Percentiles rank a stretch among this genome's conserved stretches.
phyloP scores from a whole-genome alignment of 92 coral and sea anemone genomes.

The Chrysogorgia sp. region DNA sequence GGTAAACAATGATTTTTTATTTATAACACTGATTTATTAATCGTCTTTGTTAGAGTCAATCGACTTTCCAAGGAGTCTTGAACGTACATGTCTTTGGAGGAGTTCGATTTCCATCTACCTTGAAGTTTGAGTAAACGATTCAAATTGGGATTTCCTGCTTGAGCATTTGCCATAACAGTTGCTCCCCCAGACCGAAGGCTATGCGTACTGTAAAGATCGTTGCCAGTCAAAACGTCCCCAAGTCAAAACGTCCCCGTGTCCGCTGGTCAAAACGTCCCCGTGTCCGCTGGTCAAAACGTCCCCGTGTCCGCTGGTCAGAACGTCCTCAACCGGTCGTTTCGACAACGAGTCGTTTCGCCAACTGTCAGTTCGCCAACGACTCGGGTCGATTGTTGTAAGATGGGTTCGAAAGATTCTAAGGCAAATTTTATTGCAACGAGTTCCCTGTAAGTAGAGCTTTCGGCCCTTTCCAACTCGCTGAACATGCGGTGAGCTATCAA shows the following conservation, averaged over 20 bases:
- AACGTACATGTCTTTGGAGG: slow-evolving; percentile 51
- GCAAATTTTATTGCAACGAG: no score
- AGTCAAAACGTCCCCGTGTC: slow-evolving; percentile 45
- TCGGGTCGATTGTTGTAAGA: no score
- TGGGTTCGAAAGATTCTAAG: no score
- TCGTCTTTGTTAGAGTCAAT: neutral
- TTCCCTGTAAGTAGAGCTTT: slow-evolving; percentile 45
- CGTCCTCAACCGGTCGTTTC: no score
- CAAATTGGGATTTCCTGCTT: slow-evolving; percentile 6
- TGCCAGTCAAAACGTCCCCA: slow-evolving; percentile 35
- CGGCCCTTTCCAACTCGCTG: neutral
- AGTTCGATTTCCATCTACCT: slow-evolving; percentile 52
- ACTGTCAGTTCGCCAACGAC: no score
- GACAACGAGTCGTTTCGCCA: no score
- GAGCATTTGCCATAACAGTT: slow-evolving; percentile 32
- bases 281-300: slow-evolving; percentile 50
- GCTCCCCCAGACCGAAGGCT: slow-evolving; percentile 61
- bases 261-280: no score
- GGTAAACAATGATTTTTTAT: no score
- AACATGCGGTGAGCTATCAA: slow-evolving; percentile 25
- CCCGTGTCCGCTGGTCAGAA: no score
- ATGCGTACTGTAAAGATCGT: slow-evolving; percentile 36
- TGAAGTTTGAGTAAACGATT: slow-evolving; percentile 39
- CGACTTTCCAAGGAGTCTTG: slow-evolving; percentile 12
- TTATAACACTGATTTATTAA: neutral